Conservation (phyloP, 2,113 vertebrate genomes). For the Festucalex cinctus region DNA sequence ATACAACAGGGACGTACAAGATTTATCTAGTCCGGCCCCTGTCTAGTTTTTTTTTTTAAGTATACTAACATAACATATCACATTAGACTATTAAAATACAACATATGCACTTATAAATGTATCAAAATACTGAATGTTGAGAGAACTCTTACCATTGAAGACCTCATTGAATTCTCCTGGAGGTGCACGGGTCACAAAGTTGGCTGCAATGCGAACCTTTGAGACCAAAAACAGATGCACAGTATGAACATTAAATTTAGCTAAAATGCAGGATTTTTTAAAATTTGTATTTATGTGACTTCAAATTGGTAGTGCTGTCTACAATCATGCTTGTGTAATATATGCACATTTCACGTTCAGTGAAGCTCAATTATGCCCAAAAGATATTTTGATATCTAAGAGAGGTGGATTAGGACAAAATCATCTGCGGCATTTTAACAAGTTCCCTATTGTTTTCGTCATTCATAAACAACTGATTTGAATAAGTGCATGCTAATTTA, state of each 20-base stretch:
- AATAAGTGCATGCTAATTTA: not conserved
- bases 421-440: too few relatives aligned
- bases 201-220: constrained; percentile 94
- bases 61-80: too few relatives aligned
- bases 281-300: not conserved
- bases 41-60: too few relatives aligned
- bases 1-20: not conserved
- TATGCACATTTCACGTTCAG: not conserved
- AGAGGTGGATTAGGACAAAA: not conserved
- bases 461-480: not conserved
- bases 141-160: constrained; percentile 89
- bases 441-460: too few relatives aligned
- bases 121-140: not conserved
- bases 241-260: not conserved
- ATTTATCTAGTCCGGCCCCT: not conserved
- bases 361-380: not conserved
- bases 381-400: not conserved
- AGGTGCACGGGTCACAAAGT: constrained; percentile 96
- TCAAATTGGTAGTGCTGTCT: not conserved
- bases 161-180: constrained; percentile 98
- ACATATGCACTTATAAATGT: not conserved
- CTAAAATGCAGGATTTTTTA: not conserved
- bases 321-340: not conserved
- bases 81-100: not conserved
- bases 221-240: constrained; percentile 15